Evolutionary conservation across 2,113 vertebrate genomes (phyloP).

Genomic region (Eulacestoma nigropectus): DNA sequence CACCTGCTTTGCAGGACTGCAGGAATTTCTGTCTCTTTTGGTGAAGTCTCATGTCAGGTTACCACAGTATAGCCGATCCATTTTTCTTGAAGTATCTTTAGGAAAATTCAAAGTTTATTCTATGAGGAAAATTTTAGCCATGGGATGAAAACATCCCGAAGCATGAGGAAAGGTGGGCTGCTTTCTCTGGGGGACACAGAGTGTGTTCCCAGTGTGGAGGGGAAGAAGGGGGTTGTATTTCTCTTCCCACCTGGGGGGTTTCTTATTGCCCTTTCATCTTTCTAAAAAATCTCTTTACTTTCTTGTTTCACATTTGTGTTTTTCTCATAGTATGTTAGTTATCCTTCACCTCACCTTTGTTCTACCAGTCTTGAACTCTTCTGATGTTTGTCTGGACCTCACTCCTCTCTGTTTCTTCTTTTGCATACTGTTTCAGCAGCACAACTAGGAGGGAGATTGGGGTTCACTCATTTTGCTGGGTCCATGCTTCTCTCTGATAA

Average conservation of each 20-base stretch:
- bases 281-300: background rate
- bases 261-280: background rate
- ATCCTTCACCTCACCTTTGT: background rate
- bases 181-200: background rate
- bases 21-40: background rate
- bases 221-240: background rate
- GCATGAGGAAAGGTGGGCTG: background rate
- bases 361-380: background rate
- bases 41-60: background rate
- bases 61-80: background rate
- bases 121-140: background rate
- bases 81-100: background rate
- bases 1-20: background rate
- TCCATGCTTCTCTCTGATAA: background rate
- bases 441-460: background rate
- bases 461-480: background rate
- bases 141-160: background rate
- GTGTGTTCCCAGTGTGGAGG: fast-evolving
- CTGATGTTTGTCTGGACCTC: background rate
- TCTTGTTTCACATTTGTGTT: background rate
- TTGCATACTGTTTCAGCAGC: background rate
- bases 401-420: background rate
- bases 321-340: background rate
- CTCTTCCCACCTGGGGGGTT: background rate
- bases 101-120: background rate